Conservation (phyloP, 2,113 vertebrate genomes). For the Turnix velox region DNA sequence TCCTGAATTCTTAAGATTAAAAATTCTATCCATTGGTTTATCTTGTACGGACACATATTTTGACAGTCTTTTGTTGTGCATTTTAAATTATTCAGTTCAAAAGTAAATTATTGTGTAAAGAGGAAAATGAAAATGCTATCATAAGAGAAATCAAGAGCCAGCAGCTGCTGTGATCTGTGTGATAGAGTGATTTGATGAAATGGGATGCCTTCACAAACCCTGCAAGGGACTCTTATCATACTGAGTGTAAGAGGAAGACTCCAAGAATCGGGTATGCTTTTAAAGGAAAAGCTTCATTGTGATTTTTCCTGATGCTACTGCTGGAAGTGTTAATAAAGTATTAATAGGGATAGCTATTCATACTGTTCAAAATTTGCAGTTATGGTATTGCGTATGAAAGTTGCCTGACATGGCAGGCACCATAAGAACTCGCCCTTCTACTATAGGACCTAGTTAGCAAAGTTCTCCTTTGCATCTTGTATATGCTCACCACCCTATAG, state of each 20-base stretch:
- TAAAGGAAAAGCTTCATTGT: neutral
- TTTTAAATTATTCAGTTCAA: neutral
- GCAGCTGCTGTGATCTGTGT: neutral
- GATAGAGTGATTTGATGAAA: neutral
- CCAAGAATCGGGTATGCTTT: neutral
- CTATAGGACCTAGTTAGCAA: neutral
- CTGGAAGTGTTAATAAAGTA: neutral
- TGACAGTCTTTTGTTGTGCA: neutral
- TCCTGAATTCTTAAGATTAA: neutral
- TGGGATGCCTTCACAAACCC: neutral
- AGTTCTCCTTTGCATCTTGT: neutral
- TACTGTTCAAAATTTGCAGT: neutral
- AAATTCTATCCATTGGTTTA: neutral
- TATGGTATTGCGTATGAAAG: neutral
- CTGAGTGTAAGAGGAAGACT: neutral
- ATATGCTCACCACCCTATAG: neutral
- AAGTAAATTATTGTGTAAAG: neutral
- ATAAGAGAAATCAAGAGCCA: neutral
- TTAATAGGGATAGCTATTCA: neutral
- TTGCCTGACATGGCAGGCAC: neutral
- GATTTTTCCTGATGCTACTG: neutral
- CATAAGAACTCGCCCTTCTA: neutral
- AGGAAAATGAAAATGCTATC: neutral
- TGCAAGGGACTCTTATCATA: neutral
- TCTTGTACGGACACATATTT: neutral